phyloP scores from a whole-genome alignment of 2,113 vertebrate genomes.

The Furnarius figulus region DNA sequence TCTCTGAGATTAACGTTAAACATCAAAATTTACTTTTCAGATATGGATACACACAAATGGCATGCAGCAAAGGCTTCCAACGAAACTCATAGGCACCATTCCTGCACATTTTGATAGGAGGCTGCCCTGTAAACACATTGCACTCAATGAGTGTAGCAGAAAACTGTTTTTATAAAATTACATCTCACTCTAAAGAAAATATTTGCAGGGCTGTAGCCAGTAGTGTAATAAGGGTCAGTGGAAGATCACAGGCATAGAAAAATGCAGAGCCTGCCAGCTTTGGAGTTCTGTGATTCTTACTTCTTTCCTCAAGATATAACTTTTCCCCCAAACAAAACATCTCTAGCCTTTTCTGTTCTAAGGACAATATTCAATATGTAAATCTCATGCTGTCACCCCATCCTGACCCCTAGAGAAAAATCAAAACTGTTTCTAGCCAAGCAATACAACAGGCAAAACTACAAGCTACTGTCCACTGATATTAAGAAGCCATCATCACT shows the following conservation, averaged over 20 bases:
- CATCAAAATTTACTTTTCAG: neutral
- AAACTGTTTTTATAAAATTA: constrained; percentile 28
- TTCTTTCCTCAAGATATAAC: neutral
- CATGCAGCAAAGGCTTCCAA: neutral
- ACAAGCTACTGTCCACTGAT: neutral
- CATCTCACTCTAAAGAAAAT: constrained; percentile 32
- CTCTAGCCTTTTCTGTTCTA: neutral
- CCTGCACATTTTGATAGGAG: neutral
- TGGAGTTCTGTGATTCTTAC: neutral
- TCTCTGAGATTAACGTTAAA: neutral
- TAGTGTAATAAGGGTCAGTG: neutral
- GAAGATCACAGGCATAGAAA: constrained; percentile 23
- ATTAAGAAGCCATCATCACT: neutral
- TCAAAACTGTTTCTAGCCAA: constrained; percentile 17
- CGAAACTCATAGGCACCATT: neutral
- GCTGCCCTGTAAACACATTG: neutral
- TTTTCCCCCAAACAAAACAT: neutral
- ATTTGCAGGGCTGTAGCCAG: constrained; percentile 13
- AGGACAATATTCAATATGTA: neutral
- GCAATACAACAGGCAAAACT: constrained; percentile 2
- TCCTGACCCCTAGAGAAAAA: neutral
- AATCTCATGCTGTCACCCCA: neutral
- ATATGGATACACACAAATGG: neutral
- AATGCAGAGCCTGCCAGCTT: neutral
- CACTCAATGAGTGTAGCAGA: neutral